Conservation (phyloP, 2,113 vertebrate species). For the Barnardius zonarius region DNA sequence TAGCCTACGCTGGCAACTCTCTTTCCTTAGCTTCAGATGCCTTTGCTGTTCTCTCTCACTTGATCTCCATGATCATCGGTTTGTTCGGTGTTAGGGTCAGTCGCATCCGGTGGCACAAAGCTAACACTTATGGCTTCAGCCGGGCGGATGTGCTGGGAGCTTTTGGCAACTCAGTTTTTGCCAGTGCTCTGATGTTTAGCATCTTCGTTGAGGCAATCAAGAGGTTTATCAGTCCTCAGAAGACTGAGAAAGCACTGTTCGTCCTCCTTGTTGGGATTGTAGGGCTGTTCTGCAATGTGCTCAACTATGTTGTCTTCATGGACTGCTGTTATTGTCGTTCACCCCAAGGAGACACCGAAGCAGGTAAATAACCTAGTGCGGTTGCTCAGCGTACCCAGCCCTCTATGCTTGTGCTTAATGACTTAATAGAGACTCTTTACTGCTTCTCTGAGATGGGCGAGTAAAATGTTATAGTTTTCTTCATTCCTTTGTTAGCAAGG, state of each 20-base stretch:
- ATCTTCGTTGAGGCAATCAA: slow-evolving; percentile 75
- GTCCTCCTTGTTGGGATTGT: slow-evolving; percentile 66
- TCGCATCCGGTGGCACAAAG: slow-evolving; percentile 53
- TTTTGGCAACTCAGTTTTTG: slow-evolving; percentile 78
- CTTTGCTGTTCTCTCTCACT: slow-evolving; percentile 76
- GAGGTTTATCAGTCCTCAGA: slow-evolving; percentile 71
- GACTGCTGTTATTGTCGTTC: slow-evolving; percentile 72
- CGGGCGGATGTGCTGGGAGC: slow-evolving; percentile 78
- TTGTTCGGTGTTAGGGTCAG: slow-evolving; percentile 50
- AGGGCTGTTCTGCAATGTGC: slow-evolving; percentile 72
- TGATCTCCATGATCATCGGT: slow-evolving; percentile 76
- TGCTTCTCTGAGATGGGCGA: not conserved
- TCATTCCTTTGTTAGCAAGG: not conserved
- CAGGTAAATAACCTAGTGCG: slow-evolving; percentile 60
- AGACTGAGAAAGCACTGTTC: slow-evolving; percentile 60
- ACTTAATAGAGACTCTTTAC: not conserved
- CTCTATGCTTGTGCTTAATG: not conserved
- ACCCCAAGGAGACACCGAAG: not conserved
- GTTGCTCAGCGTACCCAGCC: not conserved
- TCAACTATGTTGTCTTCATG: slow-evolving; percentile 78
- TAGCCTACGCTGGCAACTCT: slow-evolving; percentile 72
- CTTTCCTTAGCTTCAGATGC: slow-evolving; percentile 77
- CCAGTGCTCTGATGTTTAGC: slow-evolving; percentile 76
- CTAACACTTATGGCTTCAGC: slow-evolving; percentile 70
- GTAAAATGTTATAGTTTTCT: not conserved